Conservation (phyloP, 2,888 invertebrate species). For the Campoplex nolae region DNA sequence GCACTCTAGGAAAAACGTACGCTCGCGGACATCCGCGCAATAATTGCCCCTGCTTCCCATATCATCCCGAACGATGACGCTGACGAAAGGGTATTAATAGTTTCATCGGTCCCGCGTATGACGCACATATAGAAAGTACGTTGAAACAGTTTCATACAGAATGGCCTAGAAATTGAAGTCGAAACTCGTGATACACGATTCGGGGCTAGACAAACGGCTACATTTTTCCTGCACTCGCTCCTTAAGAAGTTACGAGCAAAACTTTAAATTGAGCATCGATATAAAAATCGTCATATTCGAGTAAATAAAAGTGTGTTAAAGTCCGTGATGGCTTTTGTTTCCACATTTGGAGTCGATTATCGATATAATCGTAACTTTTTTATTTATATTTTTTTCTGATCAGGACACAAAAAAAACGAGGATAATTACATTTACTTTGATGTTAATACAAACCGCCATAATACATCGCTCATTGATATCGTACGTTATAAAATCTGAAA, state of each 20-base stretch:
- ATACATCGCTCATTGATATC: background rate
- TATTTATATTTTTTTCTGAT: background rate
- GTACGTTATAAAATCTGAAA: slow-evolving; percentile 11
- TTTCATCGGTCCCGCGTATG: slow-evolving; percentile 58
- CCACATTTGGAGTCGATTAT: background rate
- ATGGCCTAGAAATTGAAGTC: background rate
- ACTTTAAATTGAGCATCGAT: background rate
- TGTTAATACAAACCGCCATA: background rate
- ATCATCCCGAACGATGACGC: slow-evolving; percentile 18
- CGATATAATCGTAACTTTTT: background rate
- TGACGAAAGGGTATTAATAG: slow-evolving; percentile 60
- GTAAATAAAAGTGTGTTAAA: no score
- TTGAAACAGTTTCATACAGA: background rate
- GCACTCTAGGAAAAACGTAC: slow-evolving; percentile 27
- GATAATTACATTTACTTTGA: background rate
- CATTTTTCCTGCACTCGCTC: background rate
- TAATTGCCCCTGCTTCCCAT: slow-evolving; percentile 55
- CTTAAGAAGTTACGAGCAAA: background rate
- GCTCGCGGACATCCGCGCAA: slow-evolving; percentile 41
- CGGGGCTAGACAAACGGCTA: no score
- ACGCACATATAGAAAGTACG: background rate
- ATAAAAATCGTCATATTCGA: no score
- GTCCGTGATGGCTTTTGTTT: no score
- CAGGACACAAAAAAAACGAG: background rate
- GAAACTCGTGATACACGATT: background rate